Percentiles rank a stretch among this genome's conserved stretches.
These are phyloP conservation scores for Cryptocephalus moraei DNA, from an alignment of 2,888 invertebrate species.

Conservation along the genomic window DNA sequence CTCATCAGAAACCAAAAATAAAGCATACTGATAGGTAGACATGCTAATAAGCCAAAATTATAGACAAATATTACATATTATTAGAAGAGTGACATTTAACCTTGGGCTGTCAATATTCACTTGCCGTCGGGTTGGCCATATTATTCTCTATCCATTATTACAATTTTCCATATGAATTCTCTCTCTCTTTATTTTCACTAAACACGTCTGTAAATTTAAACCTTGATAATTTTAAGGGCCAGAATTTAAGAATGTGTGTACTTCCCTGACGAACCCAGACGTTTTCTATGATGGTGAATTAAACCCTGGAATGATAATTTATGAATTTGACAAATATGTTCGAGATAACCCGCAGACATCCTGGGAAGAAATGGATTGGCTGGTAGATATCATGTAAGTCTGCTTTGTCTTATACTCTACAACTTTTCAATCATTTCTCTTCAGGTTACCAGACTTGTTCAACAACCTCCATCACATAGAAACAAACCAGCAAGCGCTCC, in stretches of 20 bases:
- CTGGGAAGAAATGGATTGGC: conserved; percentile 66
- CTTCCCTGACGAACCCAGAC: conserved; percentile 45
- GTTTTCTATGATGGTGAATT: conserved; percentile 51
- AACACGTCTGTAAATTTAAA: too few relatives aligned
- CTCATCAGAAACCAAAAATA: too few relatives aligned
- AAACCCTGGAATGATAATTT: conserved; percentile 47
- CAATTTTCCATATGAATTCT: too few relatives aligned
- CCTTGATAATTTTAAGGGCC: conserved; percentile 27
- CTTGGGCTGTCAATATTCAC: too few relatives aligned
- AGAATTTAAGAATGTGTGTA: conserved; percentile 40
- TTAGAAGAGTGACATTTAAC: too few relatives aligned
- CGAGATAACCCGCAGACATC: conserved; percentile 49
- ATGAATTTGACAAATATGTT: conserved; percentile 51
- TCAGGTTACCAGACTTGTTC: conserved; percentile 48
- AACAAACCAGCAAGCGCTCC: conserved; percentile 41
- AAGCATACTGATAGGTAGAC: too few relatives aligned
- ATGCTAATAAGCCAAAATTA: too few relatives aligned
- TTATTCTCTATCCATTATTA: too few relatives aligned
- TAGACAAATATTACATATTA: too few relatives aligned
- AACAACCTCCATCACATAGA: conserved; percentile 46
- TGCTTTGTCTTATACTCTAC: conserved; percentile 1
- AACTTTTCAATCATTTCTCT: neutral
- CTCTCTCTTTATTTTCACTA: too few relatives aligned
- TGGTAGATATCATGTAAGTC: conserved; percentile 52
- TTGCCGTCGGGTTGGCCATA: too few relatives aligned